Conservation (phyloP, 2,797 vertebrate species). For the Malurus leucopterus region DNA sequence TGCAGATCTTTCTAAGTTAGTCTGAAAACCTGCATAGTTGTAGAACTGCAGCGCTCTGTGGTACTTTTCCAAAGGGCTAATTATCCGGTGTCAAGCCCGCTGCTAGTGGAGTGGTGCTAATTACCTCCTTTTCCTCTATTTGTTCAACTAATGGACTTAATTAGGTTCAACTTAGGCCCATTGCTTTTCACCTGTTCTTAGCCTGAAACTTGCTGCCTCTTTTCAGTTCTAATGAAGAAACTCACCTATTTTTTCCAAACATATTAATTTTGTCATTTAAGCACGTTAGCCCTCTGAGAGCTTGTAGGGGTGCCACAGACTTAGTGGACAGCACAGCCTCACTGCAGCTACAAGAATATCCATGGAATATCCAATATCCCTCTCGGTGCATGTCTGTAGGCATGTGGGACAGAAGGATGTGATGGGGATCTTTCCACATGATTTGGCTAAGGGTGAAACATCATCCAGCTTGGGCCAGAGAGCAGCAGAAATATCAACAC, state of each 20-base stretch:
- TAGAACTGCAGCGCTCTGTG: neutral
- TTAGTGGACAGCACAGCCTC: neutral
- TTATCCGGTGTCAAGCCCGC: neutral
- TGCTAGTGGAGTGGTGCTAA: neutral
- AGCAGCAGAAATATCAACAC: neutral
- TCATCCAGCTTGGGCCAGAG: neutral
- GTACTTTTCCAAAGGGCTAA: neutral
- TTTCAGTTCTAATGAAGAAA: neutral
- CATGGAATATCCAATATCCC: neutral
- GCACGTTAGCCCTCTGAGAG: neutral
- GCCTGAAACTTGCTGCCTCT: neutral
- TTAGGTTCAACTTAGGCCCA: neutral
- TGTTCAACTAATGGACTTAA: constrained; percentile 21
- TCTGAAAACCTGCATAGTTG: neutral
- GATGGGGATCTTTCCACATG: accelerated
- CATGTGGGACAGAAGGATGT: accelerated
- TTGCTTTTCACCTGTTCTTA: neutral
- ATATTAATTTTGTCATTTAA: neutral
- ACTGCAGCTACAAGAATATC: neutral
- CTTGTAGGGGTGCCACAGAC: neutral
- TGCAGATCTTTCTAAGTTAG: neutral
- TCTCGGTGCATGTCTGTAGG: neutral
- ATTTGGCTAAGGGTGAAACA: neutral
- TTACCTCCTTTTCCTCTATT: neutral
- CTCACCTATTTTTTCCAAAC: neutral